phyloP scores from a whole-genome alignment of 2,113 vertebrate genomes.

The Bubo blakistoni region DNA sequence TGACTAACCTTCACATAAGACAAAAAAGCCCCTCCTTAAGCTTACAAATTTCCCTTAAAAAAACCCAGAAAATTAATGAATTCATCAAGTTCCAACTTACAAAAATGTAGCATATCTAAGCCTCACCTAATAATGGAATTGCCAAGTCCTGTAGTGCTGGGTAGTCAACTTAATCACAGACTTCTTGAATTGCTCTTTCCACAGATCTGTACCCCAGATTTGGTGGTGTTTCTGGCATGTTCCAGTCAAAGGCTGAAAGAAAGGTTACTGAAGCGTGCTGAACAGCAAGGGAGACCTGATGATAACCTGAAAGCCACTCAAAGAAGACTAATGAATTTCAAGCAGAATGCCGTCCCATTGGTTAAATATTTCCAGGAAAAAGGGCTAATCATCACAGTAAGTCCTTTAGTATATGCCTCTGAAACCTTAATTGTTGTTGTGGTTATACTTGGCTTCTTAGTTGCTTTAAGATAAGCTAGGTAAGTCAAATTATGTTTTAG shows the following conservation, averaged over 20 bases:
- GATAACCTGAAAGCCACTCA: constrained; percentile 97
- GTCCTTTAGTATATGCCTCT: constrained; percentile 13
- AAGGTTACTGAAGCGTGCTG: constrained; percentile 87
- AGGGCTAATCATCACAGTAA: constrained; percentile 92
- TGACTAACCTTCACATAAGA: background rate
- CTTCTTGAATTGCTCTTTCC: background rate
- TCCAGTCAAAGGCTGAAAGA: constrained; percentile 91
- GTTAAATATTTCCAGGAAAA: constrained; percentile 98
- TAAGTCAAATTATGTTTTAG: background rate
- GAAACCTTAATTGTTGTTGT: background rate
- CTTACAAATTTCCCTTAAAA: background rate
- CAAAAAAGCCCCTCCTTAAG: background rate
- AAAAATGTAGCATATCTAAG: background rate
- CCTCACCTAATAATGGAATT: background rate
- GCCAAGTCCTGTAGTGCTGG: background rate
- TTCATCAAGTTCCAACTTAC: background rate
- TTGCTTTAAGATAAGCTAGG: background rate
- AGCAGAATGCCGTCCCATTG: constrained; percentile 91
- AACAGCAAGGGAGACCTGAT: constrained; percentile 93
- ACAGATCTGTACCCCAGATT: constrained; percentile 95
- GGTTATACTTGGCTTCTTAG: background rate
- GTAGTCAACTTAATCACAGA: background rate
- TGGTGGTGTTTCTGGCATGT: constrained; percentile 94
- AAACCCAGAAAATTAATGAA: background rate
- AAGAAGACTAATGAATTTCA: constrained; percentile 92